Evolutionary conservation across 2,797 vertebrate species (phyloP).

Genomic region (Falco novaeseelandiae): DNA sequence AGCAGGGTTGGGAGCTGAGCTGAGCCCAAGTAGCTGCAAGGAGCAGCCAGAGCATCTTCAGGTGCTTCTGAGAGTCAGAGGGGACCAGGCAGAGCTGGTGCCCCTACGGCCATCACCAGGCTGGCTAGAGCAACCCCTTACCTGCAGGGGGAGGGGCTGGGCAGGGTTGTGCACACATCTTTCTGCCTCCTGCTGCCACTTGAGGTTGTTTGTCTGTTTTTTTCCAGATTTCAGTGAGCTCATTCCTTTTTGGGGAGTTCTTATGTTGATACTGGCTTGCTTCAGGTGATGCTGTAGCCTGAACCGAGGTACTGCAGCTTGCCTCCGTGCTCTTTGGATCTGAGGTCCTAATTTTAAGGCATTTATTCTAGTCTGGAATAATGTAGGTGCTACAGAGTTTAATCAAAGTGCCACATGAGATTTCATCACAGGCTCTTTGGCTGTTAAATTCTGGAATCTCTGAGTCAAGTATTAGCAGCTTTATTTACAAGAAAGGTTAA

Average conservation of each 20-base stretch:
- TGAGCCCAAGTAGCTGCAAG: too few relatives aligned
- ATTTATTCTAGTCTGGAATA: not conserved
- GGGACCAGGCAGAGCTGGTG: not conserved
- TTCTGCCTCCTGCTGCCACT: not conserved
- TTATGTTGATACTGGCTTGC: not conserved
- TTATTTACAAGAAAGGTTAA: not conserved
- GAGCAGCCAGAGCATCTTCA: not conserved
- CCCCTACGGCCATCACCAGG: not conserved
- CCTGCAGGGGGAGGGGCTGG: not conserved
- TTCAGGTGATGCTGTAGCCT: not conserved
- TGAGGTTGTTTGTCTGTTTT: not conserved
- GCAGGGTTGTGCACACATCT: not conserved
- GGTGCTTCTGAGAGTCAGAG: not conserved
- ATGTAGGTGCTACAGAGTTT: not conserved
- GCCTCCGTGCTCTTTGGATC: not conserved
- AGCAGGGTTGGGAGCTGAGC: not conserved
- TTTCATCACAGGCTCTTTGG: not conserved
- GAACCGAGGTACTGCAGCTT: not conserved
- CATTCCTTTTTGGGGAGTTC: not conserved
- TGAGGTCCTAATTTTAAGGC: not conserved
- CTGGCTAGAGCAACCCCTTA: not conserved
- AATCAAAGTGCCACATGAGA: not conserved
- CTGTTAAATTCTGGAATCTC: not conserved
- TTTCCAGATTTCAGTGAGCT: not conserved
- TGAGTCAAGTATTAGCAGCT: not conserved